Base-by-base conservation (phyloP, 2,797 vertebrate genomes). In the Falco novaeseelandiae region DNA sequence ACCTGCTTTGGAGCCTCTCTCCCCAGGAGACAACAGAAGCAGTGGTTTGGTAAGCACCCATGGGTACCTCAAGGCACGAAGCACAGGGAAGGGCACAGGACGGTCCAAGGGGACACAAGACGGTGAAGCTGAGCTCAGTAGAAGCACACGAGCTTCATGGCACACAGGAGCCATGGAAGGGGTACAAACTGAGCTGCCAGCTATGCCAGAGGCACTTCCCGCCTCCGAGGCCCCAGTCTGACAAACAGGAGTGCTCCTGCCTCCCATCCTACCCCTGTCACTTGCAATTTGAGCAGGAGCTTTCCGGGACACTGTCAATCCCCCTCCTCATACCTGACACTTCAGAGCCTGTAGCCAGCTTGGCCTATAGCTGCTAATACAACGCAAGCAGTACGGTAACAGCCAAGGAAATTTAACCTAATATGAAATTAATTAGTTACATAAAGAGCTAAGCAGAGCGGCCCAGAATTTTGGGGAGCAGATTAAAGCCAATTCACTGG, bases 401-500 rank as follows among this genome's bases (percentile, higher is more conserved):
- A 36, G 78, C 63, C 44, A 42, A 66, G 63, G 74, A 92, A 76
- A 55, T 54, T 29, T 46, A 78, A 69, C 27, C 13, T 30, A 42
- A 38, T 46, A 49, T 9, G n/a, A 79, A 73, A 77, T 59, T 8
- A 76, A 49, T 40, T 21, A 21, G 17, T 78, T 93, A 82, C 36
- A 44, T 51, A 83, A 89, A 3, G 2, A 61, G 29, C 32, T n/a
- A 95, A 87, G 32, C 1, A 2, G 16, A 74, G 36, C 74, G 19
- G 21, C 63, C 54, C 32, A 59, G 78, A 72, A 73, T 83, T 87
- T 57, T 19, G 40, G 59, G 88, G 82, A 72, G 32, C 72, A 84
- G 59, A 95, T 71, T 87, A 76, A 93, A 90, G 80, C 49, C 34
- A 36, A 83, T 81, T 92, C 89, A 90, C 59, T 94, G 93, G 25